Evolutionary conservation across 1,140 invertebrate species (phyloP), one percentile per base, ranked within the genome.

Genomic region (Drosophila parabipectinata): DNA sequence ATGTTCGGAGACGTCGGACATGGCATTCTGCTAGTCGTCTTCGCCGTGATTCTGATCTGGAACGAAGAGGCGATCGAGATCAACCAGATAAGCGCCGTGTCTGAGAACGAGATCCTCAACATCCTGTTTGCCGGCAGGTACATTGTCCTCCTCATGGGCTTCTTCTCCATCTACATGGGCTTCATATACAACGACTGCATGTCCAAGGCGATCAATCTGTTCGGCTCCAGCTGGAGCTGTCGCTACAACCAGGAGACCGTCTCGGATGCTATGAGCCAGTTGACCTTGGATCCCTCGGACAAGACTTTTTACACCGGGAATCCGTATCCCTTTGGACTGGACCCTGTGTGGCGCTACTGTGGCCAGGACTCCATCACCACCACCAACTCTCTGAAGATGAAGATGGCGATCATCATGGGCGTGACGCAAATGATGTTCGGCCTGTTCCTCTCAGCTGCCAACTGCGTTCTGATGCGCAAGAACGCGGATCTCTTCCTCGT

Each of bases 361-460:
- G 59, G 97, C 96, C 94, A 95, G 64, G 99, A 99, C 92, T 99
- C 99, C 92, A 98, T 99, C 73, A 96, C 97, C 47, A 99, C 98
- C 92, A 93, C 97, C 26, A 99, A 99, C 93, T 98, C 98, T 0
- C 97, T 97, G 92, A 99, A 99, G 94, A 99, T 99, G 99, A 99
- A 99, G 91, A 92, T 99, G 50, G 99, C 98, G 15, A 97, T 99
- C 62, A 98, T 99, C 69, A 95, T 99, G 90, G 98, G 98, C 39
- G 97, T 99, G 1, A 79, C 94, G 50, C 98, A 99, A 91, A 99
- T 99, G 98, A 94, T 98, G 59, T 99, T 99, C 92, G 98, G 98
- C 37, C 95, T 99, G 1, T 93, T 94, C 63, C 94, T 99, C 62
- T 96, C 96, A 74, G 94, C 98, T n/a, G 93, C 96, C 47, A 99